Conservation (phyloP, 2,888 invertebrate genomes). For the Xylota segnis region DNA sequence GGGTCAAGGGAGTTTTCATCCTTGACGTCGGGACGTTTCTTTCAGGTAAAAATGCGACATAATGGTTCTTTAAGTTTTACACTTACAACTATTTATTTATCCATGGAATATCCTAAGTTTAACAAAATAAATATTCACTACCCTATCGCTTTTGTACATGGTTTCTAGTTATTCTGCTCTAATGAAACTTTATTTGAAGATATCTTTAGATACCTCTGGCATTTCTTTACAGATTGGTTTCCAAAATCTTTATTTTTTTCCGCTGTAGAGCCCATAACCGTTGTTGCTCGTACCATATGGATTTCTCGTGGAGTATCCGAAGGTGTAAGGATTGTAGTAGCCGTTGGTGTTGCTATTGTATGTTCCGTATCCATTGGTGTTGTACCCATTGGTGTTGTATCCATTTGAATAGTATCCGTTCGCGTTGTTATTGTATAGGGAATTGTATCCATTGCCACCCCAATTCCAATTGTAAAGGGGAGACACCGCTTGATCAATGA, state of each 20-base stretch:
- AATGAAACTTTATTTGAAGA: neutral
- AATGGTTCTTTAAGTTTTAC: neutral
- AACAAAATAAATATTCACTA: neutral
- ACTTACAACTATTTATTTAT: conserved; percentile 3
- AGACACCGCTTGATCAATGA: conserved; percentile 79
- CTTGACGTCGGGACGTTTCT: too few species aligned
- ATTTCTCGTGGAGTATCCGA: conserved; percentile 21
- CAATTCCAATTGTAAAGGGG: conserved; percentile 62
- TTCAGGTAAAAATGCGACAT: neutral
- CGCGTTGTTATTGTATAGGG: neutral
- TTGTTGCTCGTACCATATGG: neutral
- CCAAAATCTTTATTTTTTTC: conserved; percentile 29
- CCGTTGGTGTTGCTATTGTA: conserved; percentile 15
- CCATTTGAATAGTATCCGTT: conserved; percentile 11
- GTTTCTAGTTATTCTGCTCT: neutral
- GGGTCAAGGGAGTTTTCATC: too few species aligned
- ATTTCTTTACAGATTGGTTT: neutral
- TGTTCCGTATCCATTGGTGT: neutral
- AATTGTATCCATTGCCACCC: conserved; percentile 7
- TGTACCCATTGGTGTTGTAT: conserved; percentile 1
- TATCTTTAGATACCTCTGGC: neutral
- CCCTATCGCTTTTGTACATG: conserved; percentile 3
- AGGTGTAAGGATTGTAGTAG: neutral
- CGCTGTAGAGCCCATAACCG: conserved; percentile 33
- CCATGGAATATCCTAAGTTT: neutral